Conservation (phyloP, 2,113 vertebrate species). For the Hucho hucho region DNA sequence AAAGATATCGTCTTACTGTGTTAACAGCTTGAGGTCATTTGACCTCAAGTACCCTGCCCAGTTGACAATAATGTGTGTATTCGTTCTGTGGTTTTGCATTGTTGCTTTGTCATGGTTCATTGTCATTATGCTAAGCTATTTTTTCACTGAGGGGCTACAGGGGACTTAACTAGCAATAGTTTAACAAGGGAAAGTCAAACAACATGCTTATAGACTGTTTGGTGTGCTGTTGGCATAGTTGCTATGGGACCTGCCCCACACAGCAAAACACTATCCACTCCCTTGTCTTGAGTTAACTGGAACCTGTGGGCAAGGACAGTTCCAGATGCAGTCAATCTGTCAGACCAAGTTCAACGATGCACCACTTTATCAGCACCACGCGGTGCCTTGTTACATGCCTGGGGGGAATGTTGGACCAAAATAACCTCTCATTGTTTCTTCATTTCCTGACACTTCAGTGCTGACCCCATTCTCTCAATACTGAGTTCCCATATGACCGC, state of each 20-base stretch:
- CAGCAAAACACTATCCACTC: not conserved
- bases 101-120: not conserved
- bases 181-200: conserved; percentile 3
- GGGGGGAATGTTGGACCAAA: not conserved
- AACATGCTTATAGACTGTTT: not conserved
- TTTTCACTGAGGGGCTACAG: not conserved
- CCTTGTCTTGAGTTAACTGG: not conserved
- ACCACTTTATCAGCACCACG: not conserved
- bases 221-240: not conserved
- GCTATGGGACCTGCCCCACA: not conserved
- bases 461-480: not conserved
- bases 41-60: not conserved
- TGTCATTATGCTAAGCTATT: not conserved
- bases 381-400: not conserved
- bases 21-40: not conserved
- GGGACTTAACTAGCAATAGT: not conserved
- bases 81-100: not conserved
- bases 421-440: not conserved
- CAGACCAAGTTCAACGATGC: not conserved
- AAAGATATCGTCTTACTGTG: not conserved
- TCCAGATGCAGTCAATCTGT: not conserved
- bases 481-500: too few species aligned
- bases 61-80: not conserved
- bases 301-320: not conserved
- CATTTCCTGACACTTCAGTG: conserved; percentile 1